These are phyloP conservation scores for Gymnosoma rotundatum DNA, from an alignment of 2,888 invertebrate genomes.

Conservation along the genomic window DNA sequence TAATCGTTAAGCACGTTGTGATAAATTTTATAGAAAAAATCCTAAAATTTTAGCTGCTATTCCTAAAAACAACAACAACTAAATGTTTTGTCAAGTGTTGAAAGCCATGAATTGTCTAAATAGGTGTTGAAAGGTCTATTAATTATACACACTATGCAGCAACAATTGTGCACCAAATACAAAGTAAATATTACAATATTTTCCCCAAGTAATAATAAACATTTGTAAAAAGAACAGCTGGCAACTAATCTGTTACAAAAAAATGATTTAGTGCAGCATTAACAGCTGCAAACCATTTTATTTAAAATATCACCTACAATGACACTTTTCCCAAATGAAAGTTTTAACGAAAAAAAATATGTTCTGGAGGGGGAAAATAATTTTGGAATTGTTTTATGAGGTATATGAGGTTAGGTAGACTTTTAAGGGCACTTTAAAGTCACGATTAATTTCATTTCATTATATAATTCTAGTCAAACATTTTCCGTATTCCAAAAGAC, in stretches of 20 bases:
- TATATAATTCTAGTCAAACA: no score
- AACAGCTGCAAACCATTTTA: conserved; percentile 36
- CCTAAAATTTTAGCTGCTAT: not conserved
- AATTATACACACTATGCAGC: conserved; percentile 42
- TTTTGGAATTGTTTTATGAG: no score
- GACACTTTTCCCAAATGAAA: no score
- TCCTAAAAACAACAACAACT: not conserved
- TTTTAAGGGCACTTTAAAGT: no score
- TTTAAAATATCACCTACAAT: not conserved
- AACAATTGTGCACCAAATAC: conserved; percentile 1
- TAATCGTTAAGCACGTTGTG: no score
- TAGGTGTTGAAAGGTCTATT: conserved; percentile 59
- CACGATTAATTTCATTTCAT: no score
- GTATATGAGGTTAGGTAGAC: no score
- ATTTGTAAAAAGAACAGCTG: conserved; percentile 6
- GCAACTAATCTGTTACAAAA: conserved; percentile 22
- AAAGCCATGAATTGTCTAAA: conserved; percentile 33
- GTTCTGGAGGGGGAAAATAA: no score
- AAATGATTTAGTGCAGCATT: conserved; percentile 41
- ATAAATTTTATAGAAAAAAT: no score
- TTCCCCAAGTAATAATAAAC: not conserved
- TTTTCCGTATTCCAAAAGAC: no score
- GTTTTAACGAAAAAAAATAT: no score
- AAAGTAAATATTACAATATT: conserved; percentile 7
- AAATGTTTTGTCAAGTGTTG: conserved; percentile 42